These are phyloP conservation scores for Drosophila bunnanda DNA, from an alignment of 2,888 invertebrate species.

Conservation along the genomic window DNA sequence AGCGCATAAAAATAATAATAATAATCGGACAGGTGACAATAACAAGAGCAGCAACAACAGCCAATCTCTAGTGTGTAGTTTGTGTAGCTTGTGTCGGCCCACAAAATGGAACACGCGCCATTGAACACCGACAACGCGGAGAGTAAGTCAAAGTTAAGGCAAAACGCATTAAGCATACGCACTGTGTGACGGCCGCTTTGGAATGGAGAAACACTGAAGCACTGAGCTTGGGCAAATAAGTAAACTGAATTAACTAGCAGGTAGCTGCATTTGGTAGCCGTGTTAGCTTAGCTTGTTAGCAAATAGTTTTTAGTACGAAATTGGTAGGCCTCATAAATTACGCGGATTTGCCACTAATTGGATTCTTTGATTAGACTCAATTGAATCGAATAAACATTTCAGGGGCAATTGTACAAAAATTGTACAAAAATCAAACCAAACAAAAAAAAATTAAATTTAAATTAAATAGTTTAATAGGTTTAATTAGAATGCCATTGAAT, in stretches of 20 bases:
- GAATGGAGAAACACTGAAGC: constrained; percentile 16
- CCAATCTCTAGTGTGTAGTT: constrained; percentile 8
- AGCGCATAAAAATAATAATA: constrained; percentile 54
- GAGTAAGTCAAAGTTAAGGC: constrained; percentile 36
- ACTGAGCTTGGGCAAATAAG: constrained; percentile 42
- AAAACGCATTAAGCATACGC: constrained; percentile 69
- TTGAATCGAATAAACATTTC: background rate
- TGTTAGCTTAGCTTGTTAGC: constrained; percentile 61
- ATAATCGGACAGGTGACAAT: constrained; percentile 79
- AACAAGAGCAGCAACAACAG: constrained; percentile 63
- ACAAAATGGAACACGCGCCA: constrained; percentile 66
- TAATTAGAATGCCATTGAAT: background rate
- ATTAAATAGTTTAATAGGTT: background rate
- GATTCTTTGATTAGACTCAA: constrained; percentile 30
- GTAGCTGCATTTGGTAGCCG: constrained; percentile 58
- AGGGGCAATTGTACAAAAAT: background rate
- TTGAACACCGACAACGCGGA: constrained; percentile 48
- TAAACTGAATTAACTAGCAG: constrained; percentile 55
- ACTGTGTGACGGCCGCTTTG: constrained; percentile 62
- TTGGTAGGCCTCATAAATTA: constrained; percentile 41
- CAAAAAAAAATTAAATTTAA: background rate
- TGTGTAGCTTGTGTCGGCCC: constrained; percentile 57
- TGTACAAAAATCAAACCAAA: too few relatives aligned
- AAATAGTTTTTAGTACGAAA: constrained; percentile 39
- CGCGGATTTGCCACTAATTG: constrained; percentile 51